Base-by-base conservation (phyloP, 2,888 invertebrate species). In the Papilio protenor region DNA sequence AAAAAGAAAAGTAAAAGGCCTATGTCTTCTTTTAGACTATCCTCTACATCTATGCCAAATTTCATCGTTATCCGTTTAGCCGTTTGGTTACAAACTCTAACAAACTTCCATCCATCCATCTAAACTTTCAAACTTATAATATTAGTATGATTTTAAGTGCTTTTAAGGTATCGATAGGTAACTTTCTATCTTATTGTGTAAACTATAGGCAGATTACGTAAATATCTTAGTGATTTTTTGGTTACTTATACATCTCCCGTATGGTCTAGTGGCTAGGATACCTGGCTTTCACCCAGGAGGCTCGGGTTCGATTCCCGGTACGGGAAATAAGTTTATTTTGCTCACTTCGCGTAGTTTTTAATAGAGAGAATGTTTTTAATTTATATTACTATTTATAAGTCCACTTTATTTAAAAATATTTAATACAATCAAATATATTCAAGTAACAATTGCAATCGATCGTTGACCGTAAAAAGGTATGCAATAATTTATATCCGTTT, bases 221-320 rank as follows among this genome's bases (percentile, higher is more conserved):
- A 55, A 2, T n/a, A 16, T 6, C 1, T 52, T 52, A 1, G 5
- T 14, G 18, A 52, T 18, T 55, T 55, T 55, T 10, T 0, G 18
- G 52, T 4, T 18, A 0, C 18, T 8, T 4, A 21, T 10, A 0
- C 11, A 11, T 57, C 21, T 78, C 78, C 78, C 78, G 78, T 95
- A 95, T 95, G 95, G 95, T 96, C 95, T 96, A 96, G 95, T 95
- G 95, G 95, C 95, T 95, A 96, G 95, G 95, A 96, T 96, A 95
- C 95, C 95, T 96, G 95, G 96, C 95, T 96, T 95, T 96, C 96
- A 96, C 95, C 95, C 95, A 96, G 96, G 96, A 96, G 96, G 96
- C 96, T 96, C 96, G 96, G 96, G 96, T 96, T 96, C 96, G 96
- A 96, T 96, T 96, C 96, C 96, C 96, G 96, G 96, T 96, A 96